These are phyloP conservation scores for Shargacucullia verbasci DNA, from an alignment of 2,888 invertebrate genomes.

Conservation along the genomic window DNA sequence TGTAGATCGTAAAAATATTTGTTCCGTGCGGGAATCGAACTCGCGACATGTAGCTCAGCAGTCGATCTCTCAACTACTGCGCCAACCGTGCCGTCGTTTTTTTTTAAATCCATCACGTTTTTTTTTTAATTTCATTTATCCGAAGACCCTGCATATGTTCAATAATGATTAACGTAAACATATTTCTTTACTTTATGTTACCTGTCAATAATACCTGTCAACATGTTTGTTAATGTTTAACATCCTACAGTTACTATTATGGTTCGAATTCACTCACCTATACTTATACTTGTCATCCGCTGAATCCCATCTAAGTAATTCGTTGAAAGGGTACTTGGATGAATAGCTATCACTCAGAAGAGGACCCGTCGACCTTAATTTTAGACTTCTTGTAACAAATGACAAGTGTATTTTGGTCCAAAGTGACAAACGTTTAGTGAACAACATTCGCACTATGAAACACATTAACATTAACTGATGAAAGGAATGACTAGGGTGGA, in stretches of 20 bases:
- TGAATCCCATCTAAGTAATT: constrained; percentile 49
- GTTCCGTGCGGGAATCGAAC: no score
- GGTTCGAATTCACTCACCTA: constrained; percentile 22
- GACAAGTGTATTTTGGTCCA: constrained; percentile 36
- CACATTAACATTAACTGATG: constrained; percentile 25
- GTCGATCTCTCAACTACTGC: no score
- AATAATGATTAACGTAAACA: no score
- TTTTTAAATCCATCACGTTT: no score
- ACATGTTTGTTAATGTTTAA: no score
- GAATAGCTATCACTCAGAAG: constrained; percentile 43
- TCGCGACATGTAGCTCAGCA: no score
- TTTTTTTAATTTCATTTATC: no score
- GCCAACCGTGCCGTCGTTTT: no score
- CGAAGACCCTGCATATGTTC: no score
- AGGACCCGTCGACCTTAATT: constrained; percentile 46
- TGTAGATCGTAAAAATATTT: no score
- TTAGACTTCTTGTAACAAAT: constrained; percentile 46
- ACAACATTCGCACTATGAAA: constrained; percentile 21
- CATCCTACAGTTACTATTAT: constrained; percentile 7
- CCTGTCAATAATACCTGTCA: no score
- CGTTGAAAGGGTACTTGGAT: constrained; percentile 53
- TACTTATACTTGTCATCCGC: constrained; percentile 29
- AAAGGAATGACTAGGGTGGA: constrained; percentile 19
- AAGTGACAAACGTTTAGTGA: constrained; percentile 42
- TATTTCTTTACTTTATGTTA: no score